Evolutionary conservation across 2,888 invertebrate genomes (phyloP).

Genomic region (Tyria jacobaeae): DNA sequence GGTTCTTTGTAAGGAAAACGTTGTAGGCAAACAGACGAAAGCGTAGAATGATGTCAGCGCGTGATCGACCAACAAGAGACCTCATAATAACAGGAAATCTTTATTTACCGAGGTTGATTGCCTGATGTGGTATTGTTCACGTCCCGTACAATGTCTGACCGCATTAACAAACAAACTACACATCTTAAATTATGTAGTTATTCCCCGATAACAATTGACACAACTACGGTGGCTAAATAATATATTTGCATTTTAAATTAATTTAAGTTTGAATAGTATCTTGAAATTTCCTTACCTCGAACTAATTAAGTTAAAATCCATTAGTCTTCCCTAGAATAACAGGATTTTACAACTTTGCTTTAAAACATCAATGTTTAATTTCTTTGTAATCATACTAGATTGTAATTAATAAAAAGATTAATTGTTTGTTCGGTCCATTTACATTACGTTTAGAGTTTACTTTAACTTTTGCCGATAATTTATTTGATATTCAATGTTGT

Average conservation of each 20-base stretch:
- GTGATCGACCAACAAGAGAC: conserved; percentile 45
- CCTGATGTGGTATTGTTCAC: conserved; percentile 39
- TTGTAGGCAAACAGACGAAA: conserved; percentile 49
- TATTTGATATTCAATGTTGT: not conserved
- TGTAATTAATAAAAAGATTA: not conserved
- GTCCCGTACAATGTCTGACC: conserved; percentile 33
- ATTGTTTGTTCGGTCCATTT: not conserved
- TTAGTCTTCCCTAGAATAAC: not conserved
- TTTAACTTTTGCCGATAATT: not conserved
- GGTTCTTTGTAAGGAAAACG: conserved; percentile 45
- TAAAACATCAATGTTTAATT: not conserved
- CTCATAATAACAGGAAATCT: conserved; percentile 64
- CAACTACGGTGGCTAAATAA: not conserved
- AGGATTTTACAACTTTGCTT: not conserved
- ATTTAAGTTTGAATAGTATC: not conserved
- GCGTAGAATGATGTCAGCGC: conserved; percentile 57
- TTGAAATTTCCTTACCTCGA: not conserved
- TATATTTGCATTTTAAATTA: not conserved
- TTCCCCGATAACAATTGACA: not conserved
- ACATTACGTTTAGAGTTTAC: not conserved
- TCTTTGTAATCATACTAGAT: not conserved
- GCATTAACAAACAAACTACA: conserved; percentile 20
- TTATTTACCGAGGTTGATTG: conserved; percentile 57
- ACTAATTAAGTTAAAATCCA: not conserved
- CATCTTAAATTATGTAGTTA: conserved; percentile 7